A percentile compares a stretch with the other conserved stretches of the same genome.
These are phyloP conservation scores for Astyanax mexicanus DNA, from an alignment of 2,797 vertebrate species.

Conservation along the genomic window DNA sequence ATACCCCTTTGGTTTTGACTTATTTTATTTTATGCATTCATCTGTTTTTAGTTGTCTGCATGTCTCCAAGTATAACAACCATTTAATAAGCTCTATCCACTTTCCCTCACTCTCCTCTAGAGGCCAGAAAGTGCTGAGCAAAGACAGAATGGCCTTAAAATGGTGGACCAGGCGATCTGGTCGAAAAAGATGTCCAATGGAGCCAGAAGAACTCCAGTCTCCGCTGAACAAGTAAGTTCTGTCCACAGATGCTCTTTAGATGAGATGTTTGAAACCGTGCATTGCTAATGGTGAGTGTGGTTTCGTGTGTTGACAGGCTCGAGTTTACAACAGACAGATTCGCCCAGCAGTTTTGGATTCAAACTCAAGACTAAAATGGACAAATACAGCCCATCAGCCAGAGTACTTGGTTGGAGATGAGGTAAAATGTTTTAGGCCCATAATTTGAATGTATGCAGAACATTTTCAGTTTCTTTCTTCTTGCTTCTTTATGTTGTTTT, in stretches of 20 bases:
- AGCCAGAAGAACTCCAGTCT: slow-evolving; percentile 91
- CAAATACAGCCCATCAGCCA: slow-evolving; percentile 90
- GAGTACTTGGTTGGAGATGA: slow-evolving; percentile 94
- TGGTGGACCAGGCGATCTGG: slow-evolving; percentile 99
- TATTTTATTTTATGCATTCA: too few relatives aligned
- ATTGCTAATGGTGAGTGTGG: not conserved
- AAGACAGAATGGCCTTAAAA: slow-evolving; percentile 97
- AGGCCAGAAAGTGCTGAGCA: slow-evolving; percentile 95
- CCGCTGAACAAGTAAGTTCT: slow-evolving; percentile 86
- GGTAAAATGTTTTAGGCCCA: slow-evolving; percentile 71
- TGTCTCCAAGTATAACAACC: not conserved
- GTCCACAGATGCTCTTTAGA: not conserved
- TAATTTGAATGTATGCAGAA: not conserved
- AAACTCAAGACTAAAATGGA: slow-evolving; percentile 93
- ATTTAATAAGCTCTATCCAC: not conserved
- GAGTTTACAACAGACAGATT: slow-evolving; percentile 95
- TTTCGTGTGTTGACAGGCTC: slow-evolving; percentile 77
- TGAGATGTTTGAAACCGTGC: slow-evolving; percentile 2
- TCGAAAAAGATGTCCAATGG: slow-evolving; percentile 99
- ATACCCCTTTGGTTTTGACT: not conserved
- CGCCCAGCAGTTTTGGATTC: slow-evolving; percentile 91
- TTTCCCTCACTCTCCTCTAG: slow-evolving; percentile 67
- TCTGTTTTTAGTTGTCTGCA: not conserved
- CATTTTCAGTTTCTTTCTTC: not conserved
- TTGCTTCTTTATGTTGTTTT: too few relatives aligned